Evolutionary conservation across 2,797 vertebrate genomes (phyloP).

Genomic region (Hippocampus kuda): DNA sequence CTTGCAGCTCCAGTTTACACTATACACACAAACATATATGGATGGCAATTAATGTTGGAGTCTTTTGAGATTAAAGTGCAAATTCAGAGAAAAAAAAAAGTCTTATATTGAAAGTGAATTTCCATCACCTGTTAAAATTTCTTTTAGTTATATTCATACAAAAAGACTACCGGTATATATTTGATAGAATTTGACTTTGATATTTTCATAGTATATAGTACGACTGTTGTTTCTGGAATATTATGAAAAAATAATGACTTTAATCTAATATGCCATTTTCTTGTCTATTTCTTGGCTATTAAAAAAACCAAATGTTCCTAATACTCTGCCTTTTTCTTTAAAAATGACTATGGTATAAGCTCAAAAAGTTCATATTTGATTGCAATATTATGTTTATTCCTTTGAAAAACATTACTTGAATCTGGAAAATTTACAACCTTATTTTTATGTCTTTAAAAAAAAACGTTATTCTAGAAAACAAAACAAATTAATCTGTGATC

Average conservation of each 20-base stretch:
- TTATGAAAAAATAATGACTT: not conserved
- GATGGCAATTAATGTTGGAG: not conserved
- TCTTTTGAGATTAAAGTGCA: not conserved
- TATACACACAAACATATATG: conserved; percentile 33
- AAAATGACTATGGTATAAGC: not conserved
- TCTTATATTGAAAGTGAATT: not conserved
- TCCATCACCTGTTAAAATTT: not conserved
- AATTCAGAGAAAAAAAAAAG: not conserved
- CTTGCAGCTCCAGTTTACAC: conserved; percentile 85
- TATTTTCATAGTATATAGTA: no score
- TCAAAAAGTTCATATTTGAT: not conserved
- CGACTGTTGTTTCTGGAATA: no score
- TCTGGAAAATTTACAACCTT: not conserved
- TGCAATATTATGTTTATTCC: not conserved
- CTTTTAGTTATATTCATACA: not conserved
- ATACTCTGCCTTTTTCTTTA: no score
- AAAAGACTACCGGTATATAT: no score
- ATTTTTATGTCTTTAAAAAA: not conserved
- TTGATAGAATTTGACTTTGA: no score
- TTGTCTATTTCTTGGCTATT: no score
- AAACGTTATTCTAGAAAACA: not conserved
- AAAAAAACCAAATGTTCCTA: not conserved
- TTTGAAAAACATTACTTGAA: not conserved
- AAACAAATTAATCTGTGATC: not conserved
- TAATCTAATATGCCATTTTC: not conserved